Conservation (phyloP, 2,888 invertebrate genomes). For the Hybos culiciformis region DNA sequence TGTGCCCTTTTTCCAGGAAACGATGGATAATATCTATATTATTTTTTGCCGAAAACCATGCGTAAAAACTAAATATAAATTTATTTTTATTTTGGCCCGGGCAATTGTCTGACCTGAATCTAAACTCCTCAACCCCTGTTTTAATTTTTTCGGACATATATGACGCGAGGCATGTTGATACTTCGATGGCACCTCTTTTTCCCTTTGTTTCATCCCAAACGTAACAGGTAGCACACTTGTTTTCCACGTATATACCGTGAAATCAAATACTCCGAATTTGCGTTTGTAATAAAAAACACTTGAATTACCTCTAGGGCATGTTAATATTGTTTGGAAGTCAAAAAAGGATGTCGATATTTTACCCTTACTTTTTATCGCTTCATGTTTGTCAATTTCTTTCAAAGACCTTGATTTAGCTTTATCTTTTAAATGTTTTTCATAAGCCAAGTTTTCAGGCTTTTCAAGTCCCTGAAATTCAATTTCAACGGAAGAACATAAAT, state of each 20-base stretch:
- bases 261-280: not conserved
- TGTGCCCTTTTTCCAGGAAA: constrained; percentile 19
- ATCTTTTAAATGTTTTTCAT: not conserved
- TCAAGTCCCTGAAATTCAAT: too few species aligned
- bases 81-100: constrained; percentile 20
- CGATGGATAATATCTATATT: constrained; percentile 17
- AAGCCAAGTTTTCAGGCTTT: too few species aligned
- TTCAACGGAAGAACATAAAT: too few species aligned
- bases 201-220: not conserved
- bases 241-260: not conserved
- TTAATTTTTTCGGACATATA: not conserved
- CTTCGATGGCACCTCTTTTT: not conserved
- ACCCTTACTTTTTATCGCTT: not conserved
- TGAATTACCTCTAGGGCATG: not conserved
- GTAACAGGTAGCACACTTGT: not conserved
- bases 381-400: not conserved
- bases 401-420: not conserved
- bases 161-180: not conserved
- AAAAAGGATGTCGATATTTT: not conserved
- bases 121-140: constrained; percentile 15
- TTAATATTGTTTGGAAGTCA: constrained; percentile 1
- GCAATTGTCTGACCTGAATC: constrained; percentile 21
- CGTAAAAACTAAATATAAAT: constrained; percentile 18
- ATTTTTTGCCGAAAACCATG: constrained; percentile 14
- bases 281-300: not conserved